Evolutionary conservation across 2,113 vertebrate genomes (phyloP).

Genomic region (Strigops habroptila): DNA sequence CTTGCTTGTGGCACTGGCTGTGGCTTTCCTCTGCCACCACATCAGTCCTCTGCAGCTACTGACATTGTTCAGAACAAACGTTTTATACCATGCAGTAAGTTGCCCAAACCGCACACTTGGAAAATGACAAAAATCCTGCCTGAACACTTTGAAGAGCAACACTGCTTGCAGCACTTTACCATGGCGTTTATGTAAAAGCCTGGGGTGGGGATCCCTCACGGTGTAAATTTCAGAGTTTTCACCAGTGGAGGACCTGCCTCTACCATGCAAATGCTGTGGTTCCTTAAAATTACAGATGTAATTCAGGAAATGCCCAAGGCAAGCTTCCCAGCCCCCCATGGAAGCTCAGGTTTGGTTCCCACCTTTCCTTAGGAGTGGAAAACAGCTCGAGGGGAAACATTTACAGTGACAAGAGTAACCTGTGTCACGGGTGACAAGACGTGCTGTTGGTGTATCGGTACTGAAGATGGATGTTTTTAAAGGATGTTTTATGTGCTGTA

Average conservation of each 20-base stretch:
- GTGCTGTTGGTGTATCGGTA: not conserved
- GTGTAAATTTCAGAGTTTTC: not conserved
- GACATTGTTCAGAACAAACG: not conserved
- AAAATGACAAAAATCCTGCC: not conserved
- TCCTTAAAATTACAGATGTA: not conserved
- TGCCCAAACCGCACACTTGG: not conserved
- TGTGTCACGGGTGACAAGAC: not conserved
- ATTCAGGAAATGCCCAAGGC: fast-evolving
- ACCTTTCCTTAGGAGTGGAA: not conserved
- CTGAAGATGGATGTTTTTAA: not conserved
- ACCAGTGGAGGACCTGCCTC: no score
- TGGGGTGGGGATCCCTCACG: fast-evolving
- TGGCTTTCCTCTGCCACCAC: not conserved
- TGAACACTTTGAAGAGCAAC: not conserved
- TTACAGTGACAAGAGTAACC: not conserved
- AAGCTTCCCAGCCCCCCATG: not conserved
- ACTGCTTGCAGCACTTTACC: not conserved
- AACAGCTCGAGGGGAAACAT: not conserved
- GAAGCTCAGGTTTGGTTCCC: not conserved
- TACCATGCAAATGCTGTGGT: not conserved
- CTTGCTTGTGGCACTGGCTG: not conserved
- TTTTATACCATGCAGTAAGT: not conserved
- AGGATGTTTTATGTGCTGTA: conserved; percentile 28
- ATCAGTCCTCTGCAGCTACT: not conserved
- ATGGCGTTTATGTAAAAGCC: not conserved